phyloP scores from a whole-genome alignment of 1,140 invertebrate species.

The Zaprionus lachaisei region DNA sequence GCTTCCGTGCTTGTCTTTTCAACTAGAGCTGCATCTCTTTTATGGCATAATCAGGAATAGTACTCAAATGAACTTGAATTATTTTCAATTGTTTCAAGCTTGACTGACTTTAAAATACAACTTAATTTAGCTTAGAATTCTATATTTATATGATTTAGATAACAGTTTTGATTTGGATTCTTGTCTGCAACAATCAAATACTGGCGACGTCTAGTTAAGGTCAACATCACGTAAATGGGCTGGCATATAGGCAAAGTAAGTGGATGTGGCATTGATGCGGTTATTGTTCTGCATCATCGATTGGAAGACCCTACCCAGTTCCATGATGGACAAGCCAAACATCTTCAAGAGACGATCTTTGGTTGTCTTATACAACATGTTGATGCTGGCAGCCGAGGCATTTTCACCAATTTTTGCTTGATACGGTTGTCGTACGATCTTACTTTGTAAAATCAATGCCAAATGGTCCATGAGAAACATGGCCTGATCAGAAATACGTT shows the following conservation, averaged over 20 bases:
- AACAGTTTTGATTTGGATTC: not conserved
- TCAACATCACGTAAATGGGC: slow-evolving; percentile 39
- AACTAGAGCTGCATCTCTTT: no score
- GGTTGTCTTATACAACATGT: not conserved
- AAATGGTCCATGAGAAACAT: slow-evolving; percentile 24
- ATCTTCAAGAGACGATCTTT: not conserved
- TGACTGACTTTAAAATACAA: no score
- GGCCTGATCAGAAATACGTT: not conserved
- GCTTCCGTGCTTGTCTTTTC: no score
- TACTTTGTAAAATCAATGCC: not conserved
- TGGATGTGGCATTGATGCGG: not conserved
- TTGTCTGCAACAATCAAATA: not conserved
- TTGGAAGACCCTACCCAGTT: slow-evolving; percentile 50
- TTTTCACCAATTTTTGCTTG: not conserved
- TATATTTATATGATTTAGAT: no score
- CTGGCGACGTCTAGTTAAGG: not conserved
- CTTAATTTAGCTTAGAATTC: no score
- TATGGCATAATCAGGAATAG: no score
- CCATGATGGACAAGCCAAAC: slow-evolving; percentile 49
- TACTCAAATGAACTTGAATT: no score
- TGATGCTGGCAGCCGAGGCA: not conserved
- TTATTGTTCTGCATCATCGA: slow-evolving; percentile 36
- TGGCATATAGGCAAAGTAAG: slow-evolving; percentile 62
- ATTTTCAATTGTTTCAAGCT: no score
- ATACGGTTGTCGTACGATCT: not conserved